Base-by-base conservation (phyloP, 2,113 vertebrate genomes). In the Alaudala cheleensis region DNA sequence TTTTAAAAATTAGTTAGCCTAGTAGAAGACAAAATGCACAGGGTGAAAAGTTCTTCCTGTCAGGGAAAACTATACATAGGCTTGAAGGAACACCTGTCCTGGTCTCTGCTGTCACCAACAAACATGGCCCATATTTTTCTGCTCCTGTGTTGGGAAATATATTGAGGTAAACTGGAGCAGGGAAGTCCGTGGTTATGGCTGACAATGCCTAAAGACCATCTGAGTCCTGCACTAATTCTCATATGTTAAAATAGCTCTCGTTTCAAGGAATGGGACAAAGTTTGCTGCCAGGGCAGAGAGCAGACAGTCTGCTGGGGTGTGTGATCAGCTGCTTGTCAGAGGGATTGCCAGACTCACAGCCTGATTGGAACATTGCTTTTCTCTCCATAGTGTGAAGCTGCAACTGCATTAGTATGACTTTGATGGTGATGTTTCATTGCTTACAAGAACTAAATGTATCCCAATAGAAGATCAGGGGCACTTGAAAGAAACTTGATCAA, bases 1-100 rank as follows among this genome's bases (percentile, higher is more conserved):
- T 45, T 96, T 69, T 34, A 77, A 93, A 94, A 78, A 95, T 95
- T 64, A 81, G 78, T 87, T 93, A 92, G 67, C 79, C 85, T 92
- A 60, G 54, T 3, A 73, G 82, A 91, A 95, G 64, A 61, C 58
- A 94, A 95, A 95, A 88, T 71, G 57, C 56, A 85, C 53, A 82
- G 39, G 58, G 81, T 88, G 67, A 91, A 92, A 97, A 77, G 29
- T 85, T 94, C 53, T 87, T 61, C 54, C n/a, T 66, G 34, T 83
- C 66, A 87, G 29, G 57, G 42, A 53, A 58, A 77, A 54, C 53
- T 73, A 23, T 40, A 42, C 26, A 69, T 3, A 66, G 60, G 34
- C 18, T 88, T 66, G 76, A 64, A 18, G 44, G 79, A 66, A 74
- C 1, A 6, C 33, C 33, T 92, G 33, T 47, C 56, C 66, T 73